These are phyloP conservation scores for Porites cylindrica DNA, from an alignment of 92 coral and sea anemone species.

Conservation along the genomic window DNA sequence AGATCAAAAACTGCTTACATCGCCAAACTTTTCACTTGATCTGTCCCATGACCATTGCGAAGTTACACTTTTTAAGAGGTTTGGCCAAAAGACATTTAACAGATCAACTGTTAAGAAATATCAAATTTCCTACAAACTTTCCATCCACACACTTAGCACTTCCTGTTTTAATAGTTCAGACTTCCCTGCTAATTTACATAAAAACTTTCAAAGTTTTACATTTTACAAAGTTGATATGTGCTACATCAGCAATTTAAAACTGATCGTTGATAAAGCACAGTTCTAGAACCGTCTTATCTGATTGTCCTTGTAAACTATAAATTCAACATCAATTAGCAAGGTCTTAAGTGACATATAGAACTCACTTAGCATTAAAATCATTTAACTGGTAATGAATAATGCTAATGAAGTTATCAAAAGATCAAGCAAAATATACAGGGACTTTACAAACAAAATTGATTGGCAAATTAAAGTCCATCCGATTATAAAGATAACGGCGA, in stretches of 20 bases:
- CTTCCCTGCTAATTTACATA: not conserved
- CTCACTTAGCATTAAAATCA: too few species aligned
- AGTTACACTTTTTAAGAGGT: not conserved
- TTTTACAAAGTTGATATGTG: not conserved
- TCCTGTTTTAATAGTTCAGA: not conserved
- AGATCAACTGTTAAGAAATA: not conserved
- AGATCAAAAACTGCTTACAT: not conserved
- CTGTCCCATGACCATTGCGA: not conserved
- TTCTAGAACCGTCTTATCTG: not conserved
- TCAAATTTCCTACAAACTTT: not conserved
- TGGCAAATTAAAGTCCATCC: not conserved
- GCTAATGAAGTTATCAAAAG: too few species aligned
- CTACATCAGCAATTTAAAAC: not conserved
- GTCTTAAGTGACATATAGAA: too few species aligned
- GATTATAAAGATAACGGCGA: not conserved
- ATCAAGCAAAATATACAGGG: too few species aligned
- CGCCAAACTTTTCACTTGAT: not conserved
- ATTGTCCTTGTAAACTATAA: too few species aligned
- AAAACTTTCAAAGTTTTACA: too few species aligned
- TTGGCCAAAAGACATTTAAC: not conserved
- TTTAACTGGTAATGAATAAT: too few species aligned
- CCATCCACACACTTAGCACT: not conserved
- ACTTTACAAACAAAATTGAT: too few species aligned
- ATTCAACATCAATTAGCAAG: too few species aligned
- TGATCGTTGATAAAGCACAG: not conserved